A percentile compares a stretch with the other conserved stretches of the same genome.
phyloP scores from a whole-genome alignment of 2,888 invertebrate genomes.

The Agrochola lota region DNA sequence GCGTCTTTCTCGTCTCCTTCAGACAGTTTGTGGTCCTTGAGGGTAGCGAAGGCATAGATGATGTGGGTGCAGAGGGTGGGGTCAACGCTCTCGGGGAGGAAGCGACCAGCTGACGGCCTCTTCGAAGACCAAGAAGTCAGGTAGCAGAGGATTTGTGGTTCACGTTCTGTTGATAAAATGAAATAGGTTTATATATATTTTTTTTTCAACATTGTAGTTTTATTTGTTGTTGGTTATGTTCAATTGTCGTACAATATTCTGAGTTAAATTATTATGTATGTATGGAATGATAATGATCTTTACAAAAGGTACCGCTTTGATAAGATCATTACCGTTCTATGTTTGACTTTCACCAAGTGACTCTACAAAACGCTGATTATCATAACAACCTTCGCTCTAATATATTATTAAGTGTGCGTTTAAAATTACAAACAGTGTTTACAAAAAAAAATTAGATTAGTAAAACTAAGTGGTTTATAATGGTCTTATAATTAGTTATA shows the following conservation, averaged over 20 bases:
- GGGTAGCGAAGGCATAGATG: conserved; percentile 98
- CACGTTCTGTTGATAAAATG: conserved; percentile 91
- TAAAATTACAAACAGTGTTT: background rate
- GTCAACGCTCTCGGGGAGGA: conserved; percentile 97
- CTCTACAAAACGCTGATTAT: background rate
- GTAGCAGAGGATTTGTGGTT: conserved; percentile 97
- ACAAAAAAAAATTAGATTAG: background rate
- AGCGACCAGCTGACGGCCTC: conserved; percentile 96
- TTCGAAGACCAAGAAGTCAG: conserved; percentile 99
- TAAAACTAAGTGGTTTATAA: background rate
- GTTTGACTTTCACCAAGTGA: conserved; percentile 20
- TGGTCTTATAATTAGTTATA: background rate
- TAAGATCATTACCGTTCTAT: background rate
- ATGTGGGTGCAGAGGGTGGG: conserved; percentile 97
- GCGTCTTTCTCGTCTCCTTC: conserved; percentile 95
- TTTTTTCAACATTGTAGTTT: background rate
- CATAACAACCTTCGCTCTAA: conserved; percentile 14
- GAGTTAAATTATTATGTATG: too few species aligned
- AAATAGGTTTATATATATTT: background rate
- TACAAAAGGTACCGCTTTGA: background rate
- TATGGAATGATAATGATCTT: background rate
- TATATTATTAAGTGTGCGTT: background rate
- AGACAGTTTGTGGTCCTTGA: conserved; percentile 95
- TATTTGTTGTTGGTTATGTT: too few species aligned
- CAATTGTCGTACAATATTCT: too few species aligned